A percentile compares a stretch with the other conserved stretches of the same genome.
Conservation (phyloP, 2,888 invertebrate species). For the Archips crataeganus region DNA sequence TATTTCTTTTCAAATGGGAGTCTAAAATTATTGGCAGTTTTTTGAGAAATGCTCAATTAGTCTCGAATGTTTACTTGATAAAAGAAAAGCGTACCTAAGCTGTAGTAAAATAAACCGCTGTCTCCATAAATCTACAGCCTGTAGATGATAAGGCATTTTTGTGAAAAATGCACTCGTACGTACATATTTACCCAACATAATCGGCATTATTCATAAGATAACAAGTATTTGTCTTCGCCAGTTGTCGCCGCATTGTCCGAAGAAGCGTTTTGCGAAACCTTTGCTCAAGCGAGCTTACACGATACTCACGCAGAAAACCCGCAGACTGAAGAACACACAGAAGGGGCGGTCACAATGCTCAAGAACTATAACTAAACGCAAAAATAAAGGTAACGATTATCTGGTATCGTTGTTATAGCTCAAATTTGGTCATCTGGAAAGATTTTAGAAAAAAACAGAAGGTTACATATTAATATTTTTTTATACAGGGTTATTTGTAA, state of each 20-base stretch:
- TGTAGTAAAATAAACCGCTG: neutral
- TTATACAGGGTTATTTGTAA: too few relatives aligned
- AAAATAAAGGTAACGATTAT: neutral
- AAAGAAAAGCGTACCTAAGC: too few relatives aligned
- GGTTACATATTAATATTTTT: too few relatives aligned
- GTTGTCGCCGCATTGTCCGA: slow-evolving; percentile 78
- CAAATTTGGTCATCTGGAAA: neutral
- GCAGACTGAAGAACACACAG: slow-evolving; percentile 59
- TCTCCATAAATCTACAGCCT: slow-evolving; percentile 58
- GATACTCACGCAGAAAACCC: slow-evolving; percentile 50
- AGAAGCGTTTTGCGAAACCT: slow-evolving; percentile 79
- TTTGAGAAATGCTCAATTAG: too few relatives aligned
- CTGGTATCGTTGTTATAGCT: neutral
- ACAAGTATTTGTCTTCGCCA: slow-evolving; percentile 81
- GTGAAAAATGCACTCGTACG: slow-evolving; percentile 79
- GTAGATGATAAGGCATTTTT: slow-evolving; percentile 68
- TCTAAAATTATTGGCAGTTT: too few relatives aligned
- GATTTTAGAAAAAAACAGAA: neutral
- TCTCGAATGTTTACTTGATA: too few relatives aligned
- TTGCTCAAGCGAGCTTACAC: slow-evolving; percentile 71
- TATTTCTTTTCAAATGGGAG: too few relatives aligned
- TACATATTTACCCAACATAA: slow-evolving; percentile 81
- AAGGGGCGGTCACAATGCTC: slow-evolving; percentile 52
- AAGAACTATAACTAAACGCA: neutral
- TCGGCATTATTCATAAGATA: slow-evolving; percentile 86